Evolutionary conservation across 2,888 invertebrate species (phyloP).

Genomic region (Macaria liturata): DNA sequence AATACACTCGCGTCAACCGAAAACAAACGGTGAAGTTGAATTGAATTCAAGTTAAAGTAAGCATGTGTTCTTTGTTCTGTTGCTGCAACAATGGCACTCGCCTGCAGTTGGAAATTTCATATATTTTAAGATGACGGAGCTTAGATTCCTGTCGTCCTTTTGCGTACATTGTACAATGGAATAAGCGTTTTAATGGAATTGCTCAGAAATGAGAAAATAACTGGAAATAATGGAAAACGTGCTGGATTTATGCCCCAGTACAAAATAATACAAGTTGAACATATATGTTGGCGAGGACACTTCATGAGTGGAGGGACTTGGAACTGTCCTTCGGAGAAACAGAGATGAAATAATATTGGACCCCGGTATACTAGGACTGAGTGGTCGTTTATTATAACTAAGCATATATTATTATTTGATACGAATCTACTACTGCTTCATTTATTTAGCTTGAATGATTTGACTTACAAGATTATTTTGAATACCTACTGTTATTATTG

Average conservation of each 20-base stretch:
- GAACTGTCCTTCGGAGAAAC: no score
- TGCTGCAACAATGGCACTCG: conserved; percentile 52
- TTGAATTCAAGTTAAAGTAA: conserved; percentile 33
- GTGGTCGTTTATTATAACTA: no score
- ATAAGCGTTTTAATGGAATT: conserved; percentile 12
- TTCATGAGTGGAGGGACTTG: no score
- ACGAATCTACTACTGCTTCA: no score
- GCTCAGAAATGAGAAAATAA: conserved; percentile 13
- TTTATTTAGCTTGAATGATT: no score
- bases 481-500: no score
- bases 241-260: neutral
- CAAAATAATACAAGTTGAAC: conserved; percentile 7
- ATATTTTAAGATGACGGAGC: conserved; percentile 36
- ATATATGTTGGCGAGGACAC: neutral
- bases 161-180: conserved; percentile 13
- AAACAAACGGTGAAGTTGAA: conserved; percentile 27
- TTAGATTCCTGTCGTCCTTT: conserved; percentile 10
- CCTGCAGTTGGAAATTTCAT: conserved; percentile 53
- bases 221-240: conserved; percentile 5
- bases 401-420: no score
- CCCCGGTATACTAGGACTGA: no score
- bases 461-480: no score
- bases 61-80: conserved; percentile 43
- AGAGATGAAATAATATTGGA: no score
- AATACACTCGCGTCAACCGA: conserved; percentile 14